Evolutionary conservation across 1,140 invertebrate species (phyloP).

Genomic region (Dufourea novaeangliae): DNA sequence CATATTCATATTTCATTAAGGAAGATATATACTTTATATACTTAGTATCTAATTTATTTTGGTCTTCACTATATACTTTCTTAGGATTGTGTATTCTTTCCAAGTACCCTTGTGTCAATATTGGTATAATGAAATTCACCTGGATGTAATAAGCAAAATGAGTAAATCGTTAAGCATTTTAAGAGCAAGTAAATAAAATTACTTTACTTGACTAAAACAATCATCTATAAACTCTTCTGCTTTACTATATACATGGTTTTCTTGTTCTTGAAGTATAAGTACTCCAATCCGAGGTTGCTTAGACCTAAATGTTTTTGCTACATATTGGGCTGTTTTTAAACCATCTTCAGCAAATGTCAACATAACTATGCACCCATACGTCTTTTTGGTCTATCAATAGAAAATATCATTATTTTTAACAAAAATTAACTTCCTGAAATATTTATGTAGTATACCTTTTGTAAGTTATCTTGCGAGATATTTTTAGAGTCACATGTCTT

Average conservation of each 20-base stretch:
- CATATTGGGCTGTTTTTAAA: constrained; percentile 52
- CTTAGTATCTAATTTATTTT: constrained; percentile 67
- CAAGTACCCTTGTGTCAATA: constrained; percentile 71
- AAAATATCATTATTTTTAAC: neutral
- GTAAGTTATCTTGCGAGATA: constrained; percentile 13
- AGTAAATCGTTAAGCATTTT: neutral
- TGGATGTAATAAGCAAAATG: constrained; percentile 33
- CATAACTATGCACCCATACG: constrained; percentile 70
- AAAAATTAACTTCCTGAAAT: neutral
- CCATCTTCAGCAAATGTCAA: constrained; percentile 73
- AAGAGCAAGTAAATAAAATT: constrained; percentile 6
- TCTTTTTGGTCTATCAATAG: constrained; percentile 34
- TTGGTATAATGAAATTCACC: constrained; percentile 74
- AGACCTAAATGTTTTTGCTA: constrained; percentile 69
- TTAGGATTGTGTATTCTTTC: constrained; percentile 56
- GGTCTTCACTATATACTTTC: constrained; percentile 24
- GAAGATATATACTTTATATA: constrained; percentile 74
- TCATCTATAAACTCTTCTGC: constrained; percentile 74
- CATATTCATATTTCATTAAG: constrained; percentile 69
- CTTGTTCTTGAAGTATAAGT: constrained; percentile 73
- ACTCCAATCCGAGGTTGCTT: constrained; percentile 73
- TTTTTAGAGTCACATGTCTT: neutral
- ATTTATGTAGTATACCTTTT: constrained; percentile 40
- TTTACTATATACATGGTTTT: constrained; percentile 67
- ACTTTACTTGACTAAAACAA: constrained; percentile 71